These are phyloP conservation scores for Drosophila pseudoananassae DNA, from an alignment of 1,140 invertebrate species.

Conservation along the genomic window DNA sequence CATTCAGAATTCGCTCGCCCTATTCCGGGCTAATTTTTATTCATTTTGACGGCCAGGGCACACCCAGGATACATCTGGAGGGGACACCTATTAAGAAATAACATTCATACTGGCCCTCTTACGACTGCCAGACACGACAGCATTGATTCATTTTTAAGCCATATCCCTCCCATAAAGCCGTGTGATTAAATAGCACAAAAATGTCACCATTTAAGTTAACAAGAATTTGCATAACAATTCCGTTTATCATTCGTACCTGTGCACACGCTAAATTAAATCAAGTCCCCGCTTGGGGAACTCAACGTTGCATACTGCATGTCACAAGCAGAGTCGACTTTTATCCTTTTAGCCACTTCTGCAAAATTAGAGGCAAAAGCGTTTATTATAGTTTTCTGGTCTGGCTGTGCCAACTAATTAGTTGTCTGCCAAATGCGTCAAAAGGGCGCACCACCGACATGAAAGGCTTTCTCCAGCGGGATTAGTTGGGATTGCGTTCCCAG, in stretches of 20 bases:
- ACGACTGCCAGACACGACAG: conserved; percentile 23
- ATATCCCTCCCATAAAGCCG: background rate
- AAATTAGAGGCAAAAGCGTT: conserved; percentile 28
- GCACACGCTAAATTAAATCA: conserved; percentile 30
- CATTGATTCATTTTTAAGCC: conserved; percentile 40
- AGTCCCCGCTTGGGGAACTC: conserved; percentile 11
- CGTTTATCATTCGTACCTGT: conserved; percentile 14
- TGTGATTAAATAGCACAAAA: conserved; percentile 17
- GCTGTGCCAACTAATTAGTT: conserved; percentile 32
- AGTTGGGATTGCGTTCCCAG: background rate
- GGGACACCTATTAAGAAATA: conserved; percentile 56
- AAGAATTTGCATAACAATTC: conserved; percentile 19
- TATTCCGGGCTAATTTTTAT: conserved; percentile 29
- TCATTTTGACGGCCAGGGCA: conserved; percentile 17
- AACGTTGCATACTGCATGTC: conserved; percentile 16
- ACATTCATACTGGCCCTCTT: conserved; percentile 35
- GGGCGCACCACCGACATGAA: conserved; percentile 13
- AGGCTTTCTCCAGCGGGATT: conserved; percentile 14
- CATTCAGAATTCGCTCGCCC: conserved; percentile 44
- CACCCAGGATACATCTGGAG: conserved; percentile 34
- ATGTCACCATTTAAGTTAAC: conserved; percentile 11
- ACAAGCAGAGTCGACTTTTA: conserved; percentile 21
- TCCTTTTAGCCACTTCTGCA: conserved; percentile 16
- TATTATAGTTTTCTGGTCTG: conserved; percentile 22
- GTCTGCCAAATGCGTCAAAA: conserved; percentile 21